Conservation (phyloP, 2,113 vertebrate species). For the Ptilorrhoa leucosticta region DNA sequence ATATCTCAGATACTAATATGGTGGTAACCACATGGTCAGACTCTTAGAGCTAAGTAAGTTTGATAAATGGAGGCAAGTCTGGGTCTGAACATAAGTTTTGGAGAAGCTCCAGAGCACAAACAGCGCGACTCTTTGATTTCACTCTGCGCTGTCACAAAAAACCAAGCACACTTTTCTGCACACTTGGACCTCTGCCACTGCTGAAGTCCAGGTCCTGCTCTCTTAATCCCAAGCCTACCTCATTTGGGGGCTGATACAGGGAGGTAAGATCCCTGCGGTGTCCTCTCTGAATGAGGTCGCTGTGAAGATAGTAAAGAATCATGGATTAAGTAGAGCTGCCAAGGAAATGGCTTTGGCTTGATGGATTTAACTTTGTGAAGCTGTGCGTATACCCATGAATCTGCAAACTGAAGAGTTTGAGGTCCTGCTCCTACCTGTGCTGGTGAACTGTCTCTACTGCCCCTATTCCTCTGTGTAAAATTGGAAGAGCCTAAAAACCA, state of each 20-base stretch:
- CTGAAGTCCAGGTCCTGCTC: background rate
- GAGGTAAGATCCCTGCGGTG: background rate
- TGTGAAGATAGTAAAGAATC: background rate
- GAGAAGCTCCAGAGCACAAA: constrained; percentile 22
- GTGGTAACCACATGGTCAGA: constrained; percentile 6
- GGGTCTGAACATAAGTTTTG: background rate
- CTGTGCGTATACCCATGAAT: background rate
- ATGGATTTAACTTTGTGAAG: background rate
- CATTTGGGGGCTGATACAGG: background rate
- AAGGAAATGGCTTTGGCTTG: background rate
- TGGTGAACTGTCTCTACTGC: background rate
- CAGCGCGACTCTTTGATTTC: background rate
- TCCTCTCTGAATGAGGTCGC: background rate
- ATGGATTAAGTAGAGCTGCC: background rate
- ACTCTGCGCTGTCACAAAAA: background rate
- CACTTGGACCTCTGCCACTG: background rate
- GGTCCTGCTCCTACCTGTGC: background rate
- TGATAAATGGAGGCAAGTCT: constrained; percentile 18
- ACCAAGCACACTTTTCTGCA: background rate
- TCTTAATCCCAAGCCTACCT: background rate
- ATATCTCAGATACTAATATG: background rate
- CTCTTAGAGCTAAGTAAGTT: background rate
- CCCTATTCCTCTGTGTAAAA: background rate
- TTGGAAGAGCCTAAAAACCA: background rate
- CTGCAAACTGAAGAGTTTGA: background rate